A percentile compares a stretch with the other conserved stretches of the same genome.
phyloP scores from a whole-genome alignment of 1,140 invertebrate species.

The Sitobion miscanthi region DNA sequence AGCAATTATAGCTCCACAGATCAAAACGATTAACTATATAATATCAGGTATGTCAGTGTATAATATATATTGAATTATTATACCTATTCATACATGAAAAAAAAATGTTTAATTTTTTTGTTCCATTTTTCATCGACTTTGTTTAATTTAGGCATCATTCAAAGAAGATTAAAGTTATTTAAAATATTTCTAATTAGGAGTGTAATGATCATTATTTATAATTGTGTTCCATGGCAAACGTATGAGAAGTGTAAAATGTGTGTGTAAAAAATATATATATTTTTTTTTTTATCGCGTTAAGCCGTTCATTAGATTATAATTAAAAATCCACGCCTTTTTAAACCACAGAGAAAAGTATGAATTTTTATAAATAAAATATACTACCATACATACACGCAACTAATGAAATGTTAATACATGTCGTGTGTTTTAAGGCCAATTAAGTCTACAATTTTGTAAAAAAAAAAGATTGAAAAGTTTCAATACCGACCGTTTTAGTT shows the following conservation, averaged over 20 bases:
- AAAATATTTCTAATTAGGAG: background rate
- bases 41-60: background rate
- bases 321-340: slow-evolving; percentile 14
- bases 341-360: background rate
- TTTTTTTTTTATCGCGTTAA: slow-evolving; percentile 9
- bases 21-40: background rate
- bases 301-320: slow-evolving; percentile 23
- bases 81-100: background rate
- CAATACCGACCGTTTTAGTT: background rate
- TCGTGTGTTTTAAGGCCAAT: background rate
- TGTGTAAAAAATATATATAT: background rate
- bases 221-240: background rate
- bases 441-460: background rate
- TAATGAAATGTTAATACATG: slow-evolving; percentile 33
- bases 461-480: slow-evolving; percentile 12
- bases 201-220: slow-evolving; percentile 27
- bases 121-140: background rate
- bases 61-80: background rate
- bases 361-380: background rate
- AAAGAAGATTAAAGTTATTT: background rate
- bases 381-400: background rate
- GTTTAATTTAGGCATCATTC: background rate
- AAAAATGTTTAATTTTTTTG: background rate
- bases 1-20: background rate
- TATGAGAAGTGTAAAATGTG: background rate